Conservation (phyloP, 2,113 vertebrate genomes). For the Accipiter virgatus region DNA sequence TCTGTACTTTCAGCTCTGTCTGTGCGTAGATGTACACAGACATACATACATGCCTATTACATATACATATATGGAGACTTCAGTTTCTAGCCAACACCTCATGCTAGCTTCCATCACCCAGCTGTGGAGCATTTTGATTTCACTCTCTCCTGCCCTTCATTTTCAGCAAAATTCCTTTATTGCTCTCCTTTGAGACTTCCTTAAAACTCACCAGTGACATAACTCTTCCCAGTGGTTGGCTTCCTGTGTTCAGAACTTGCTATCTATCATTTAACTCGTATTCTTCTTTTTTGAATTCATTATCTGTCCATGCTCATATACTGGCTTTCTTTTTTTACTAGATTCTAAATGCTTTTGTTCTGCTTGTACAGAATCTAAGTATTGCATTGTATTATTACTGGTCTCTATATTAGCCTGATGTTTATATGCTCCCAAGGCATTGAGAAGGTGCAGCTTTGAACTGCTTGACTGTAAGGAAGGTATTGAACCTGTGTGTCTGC, state of each 20-base stretch:
- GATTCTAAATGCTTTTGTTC: background rate
- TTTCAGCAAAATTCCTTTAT: background rate
- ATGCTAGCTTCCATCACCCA: background rate
- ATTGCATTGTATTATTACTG: background rate
- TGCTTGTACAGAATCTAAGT: background rate
- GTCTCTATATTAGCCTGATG: background rate
- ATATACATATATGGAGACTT: fast-evolving
- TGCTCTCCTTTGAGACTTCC: background rate
- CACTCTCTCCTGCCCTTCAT: background rate
- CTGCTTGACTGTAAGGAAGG: background rate
- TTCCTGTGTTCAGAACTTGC: background rate
- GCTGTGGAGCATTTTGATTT: background rate
- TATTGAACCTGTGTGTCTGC: background rate
- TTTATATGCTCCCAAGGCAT: background rate
- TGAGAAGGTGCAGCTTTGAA: background rate
- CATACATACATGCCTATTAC: background rate
- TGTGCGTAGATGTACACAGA: background rate
- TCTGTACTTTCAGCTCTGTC: background rate
- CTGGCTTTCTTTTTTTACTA: background rate
- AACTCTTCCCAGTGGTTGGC: background rate
- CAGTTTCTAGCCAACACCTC: background rate
- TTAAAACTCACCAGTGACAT: background rate
- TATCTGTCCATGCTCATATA: background rate
- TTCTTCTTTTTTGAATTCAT: background rate
- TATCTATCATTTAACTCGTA: background rate